Base-by-base conservation (phyloP, 1,140 invertebrate genomes). In the Conus ventricosus region DNA sequence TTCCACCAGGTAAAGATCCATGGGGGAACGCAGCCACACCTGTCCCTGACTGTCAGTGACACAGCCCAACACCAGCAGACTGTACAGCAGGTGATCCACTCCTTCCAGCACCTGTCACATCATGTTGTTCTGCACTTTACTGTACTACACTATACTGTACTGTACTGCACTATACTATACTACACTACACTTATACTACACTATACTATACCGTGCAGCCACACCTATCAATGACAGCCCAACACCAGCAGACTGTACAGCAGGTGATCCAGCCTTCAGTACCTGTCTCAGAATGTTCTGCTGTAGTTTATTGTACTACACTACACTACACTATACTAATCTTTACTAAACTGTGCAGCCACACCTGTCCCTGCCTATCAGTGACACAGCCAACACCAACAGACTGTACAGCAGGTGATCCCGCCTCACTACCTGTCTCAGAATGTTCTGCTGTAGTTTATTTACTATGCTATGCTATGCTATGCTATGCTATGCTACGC, bases 401-500 rank as follows among this genome's bases (percentile, higher is more conserved):
- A 95, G 86, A 76, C 93, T 93, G 89, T 94, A 94, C 86, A 95
- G 84, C 23, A 94, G 88, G 80, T 91, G 89, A 89, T 95, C 94
- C 17, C 55, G 13, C 6, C 55, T 57, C 55, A 57, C 55, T 57
- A 57, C 55, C 6, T n/a, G n/a, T n/a, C n/a, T n/a, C n/a, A n/a
- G n/a, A n/a, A n/a, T n/a, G n/a, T n/a, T n/a, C n/a, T n/a, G n/a
- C n/a, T n/a, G n/a, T n/a, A n/a, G n/a, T n/a, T n/a, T n/a, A n/a
- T n/a, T n/a, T n/a, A n/a, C n/a, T n/a, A n/a, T n/a, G n/a, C n/a
- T n/a, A n/a, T n/a, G n/a, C n/a, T n/a, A n/a, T n/a, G n/a, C n/a
- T n/a, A n/a, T n/a, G n/a, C n/a, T n/a, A n/a, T n/a, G n/a, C n/a
- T n/a, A n/a, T n/a, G n/a, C n/a, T n/a, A n/a, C n/a, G 39, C 39